Evolutionary conservation across 1,140 invertebrate genomes (phyloP), one percentile per base, ranked within the genome.

Genomic region (Aphelinus certus): DNA sequence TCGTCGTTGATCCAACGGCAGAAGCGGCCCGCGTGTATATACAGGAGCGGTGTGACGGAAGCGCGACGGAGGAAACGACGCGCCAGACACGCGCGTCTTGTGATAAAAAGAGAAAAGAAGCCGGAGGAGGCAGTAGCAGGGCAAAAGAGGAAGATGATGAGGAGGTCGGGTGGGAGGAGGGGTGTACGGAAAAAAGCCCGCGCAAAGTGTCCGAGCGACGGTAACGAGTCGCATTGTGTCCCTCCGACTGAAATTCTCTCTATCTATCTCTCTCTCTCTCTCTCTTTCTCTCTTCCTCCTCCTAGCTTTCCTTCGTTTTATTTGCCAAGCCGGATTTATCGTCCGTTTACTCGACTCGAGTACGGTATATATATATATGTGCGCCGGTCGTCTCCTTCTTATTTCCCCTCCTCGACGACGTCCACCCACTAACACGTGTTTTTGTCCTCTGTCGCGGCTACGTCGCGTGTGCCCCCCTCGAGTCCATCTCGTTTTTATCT

Each of bases 151-250:
- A 10, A 7, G 73, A 69, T 68, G 66, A 69, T 56, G 73, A 57
- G 64, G 64, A 46, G n/a, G 56, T 56, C n/a, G 73, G 63, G 10
- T 46, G 3, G 62, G 10, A 46, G 53, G 26, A 53, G 56, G 43
- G 47, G 0, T 6, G 51, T 53, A 53, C 4, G 51, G 4, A 53
- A 53, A 51, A 55, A 1, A 73, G 46, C 45, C 3, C 2, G n/a
- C 9, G 47, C 45, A 71, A 76, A 73, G 65, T 68, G 69, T 66
- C 63, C 68, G 60, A 66, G 65, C 71, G 66, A 62, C 75, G 79
- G 72, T 81, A 81, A 82, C 80, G 79, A 80, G 81, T 79, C 75
- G 75, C 77, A 82, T 82, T 81, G 80, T 81, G 79, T 75, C 48
- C 66, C 10, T 7, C 47, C 69, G 74, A 75, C 74, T 71, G 73